Conservation (phyloP, 1,140 invertebrate species). For the Pemphigus obesinymphae region DNA sequence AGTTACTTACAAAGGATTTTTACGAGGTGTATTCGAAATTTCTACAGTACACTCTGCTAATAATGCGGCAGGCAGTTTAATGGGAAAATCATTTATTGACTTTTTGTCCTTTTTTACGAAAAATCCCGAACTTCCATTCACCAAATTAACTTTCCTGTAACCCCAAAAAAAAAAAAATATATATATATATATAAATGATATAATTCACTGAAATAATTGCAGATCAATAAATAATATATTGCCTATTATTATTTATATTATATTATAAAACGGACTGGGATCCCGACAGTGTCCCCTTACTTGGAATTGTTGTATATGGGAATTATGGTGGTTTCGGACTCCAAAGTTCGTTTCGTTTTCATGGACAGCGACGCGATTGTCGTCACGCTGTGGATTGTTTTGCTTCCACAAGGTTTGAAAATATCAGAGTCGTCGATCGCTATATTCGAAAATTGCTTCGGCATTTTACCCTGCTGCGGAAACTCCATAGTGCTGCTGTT, state of each 20-base stretch:
- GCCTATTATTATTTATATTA: too few species aligned
- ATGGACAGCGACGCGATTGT: not conserved
- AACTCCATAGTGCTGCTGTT: too few species aligned
- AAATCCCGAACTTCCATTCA: not conserved
- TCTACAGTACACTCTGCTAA: slow-evolving; percentile 44
- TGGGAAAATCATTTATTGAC: slow-evolving; percentile 33
- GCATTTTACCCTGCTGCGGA: slow-evolving; percentile 38
- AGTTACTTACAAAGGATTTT: slow-evolving; percentile 18
- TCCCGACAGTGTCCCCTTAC: too few species aligned
- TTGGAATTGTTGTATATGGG: slow-evolving; percentile 13
- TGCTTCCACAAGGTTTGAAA: too few species aligned
- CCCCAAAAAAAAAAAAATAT: too few species aligned
- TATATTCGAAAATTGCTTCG: slow-evolving; percentile 43
- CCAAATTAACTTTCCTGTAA: not conserved
- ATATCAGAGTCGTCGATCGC: slow-evolving; percentile 41
- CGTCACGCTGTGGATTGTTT: too few species aligned
- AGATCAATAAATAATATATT: not conserved
- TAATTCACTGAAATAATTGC: not conserved
- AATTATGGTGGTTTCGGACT: slow-evolving; percentile 14
- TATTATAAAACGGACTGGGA: too few species aligned
- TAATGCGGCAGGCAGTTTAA: slow-evolving; percentile 39
- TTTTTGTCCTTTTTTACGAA: too few species aligned
- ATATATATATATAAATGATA: not conserved
- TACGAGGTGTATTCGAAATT: slow-evolving; percentile 36
- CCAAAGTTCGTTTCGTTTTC: not conserved